phyloP scores from a whole-genome alignment of 2,797 vertebrate genomes.

The Clarias fuscus region DNA sequence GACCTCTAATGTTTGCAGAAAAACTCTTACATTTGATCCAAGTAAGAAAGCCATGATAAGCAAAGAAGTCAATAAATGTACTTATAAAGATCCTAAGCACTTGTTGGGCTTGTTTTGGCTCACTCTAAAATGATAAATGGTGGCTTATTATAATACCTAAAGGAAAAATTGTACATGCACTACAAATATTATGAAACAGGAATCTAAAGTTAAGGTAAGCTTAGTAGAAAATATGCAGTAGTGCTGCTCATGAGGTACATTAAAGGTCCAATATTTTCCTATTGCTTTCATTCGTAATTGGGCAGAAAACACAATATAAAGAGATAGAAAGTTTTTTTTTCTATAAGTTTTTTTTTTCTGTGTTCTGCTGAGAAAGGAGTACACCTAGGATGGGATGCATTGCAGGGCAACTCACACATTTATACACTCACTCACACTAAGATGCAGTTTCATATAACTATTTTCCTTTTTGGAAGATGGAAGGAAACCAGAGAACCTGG shows the following conservation, averaged over 20 bases:
- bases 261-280: not conserved
- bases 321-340: too few species aligned
- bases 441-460: not conserved
- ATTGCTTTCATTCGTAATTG: too few species aligned
- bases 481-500: not conserved
- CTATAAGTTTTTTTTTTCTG: too few species aligned
- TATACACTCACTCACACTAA: too few species aligned
- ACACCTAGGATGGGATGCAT: too few species aligned
- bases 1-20: slow-evolving; percentile 35
- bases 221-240: not conserved
- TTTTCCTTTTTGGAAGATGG: not conserved
- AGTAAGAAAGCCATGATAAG: slow-evolving; percentile 27
- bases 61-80: slow-evolving; percentile 9
- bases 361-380: too few species aligned
- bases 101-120: slow-evolving; percentile 12
- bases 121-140: slow-evolving; percentile 26
- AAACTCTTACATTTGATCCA: slow-evolving; percentile 32
- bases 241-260: not conserved
- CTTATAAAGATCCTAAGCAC: not conserved
- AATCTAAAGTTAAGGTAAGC: not conserved
- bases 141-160: not conserved
- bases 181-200: not conserved
- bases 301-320: too few species aligned
- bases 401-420: not conserved
- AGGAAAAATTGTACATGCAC: not conserved